phyloP scores from a whole-genome alignment of 2,888 invertebrate genomes.

The Agonum fuliginosum region DNA sequence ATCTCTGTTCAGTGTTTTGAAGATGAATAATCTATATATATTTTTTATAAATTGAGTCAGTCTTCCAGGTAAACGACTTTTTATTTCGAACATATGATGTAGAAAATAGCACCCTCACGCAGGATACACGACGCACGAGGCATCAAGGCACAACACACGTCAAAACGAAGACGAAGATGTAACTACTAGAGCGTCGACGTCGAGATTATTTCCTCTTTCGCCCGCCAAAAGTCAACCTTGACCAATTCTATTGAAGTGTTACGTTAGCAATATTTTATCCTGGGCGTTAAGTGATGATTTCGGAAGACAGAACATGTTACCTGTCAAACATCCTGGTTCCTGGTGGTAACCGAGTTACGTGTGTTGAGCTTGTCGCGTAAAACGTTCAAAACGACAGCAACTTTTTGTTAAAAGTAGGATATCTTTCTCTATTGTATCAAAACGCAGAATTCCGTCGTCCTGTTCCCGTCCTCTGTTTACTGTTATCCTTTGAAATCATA shows the following conservation, averaged over 20 bases:
- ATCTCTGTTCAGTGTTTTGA: too few relatives aligned
- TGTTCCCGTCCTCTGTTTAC: background rate
- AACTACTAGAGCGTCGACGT: background rate
- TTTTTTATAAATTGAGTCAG: background rate
- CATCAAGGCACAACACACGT: background rate
- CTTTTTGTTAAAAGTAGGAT: constrained; percentile 48
- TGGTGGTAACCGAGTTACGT: constrained; percentile 52
- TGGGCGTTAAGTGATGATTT: constrained; percentile 49
- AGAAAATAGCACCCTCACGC: too few relatives aligned
- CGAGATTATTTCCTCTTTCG: background rate
- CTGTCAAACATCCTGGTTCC: constrained; percentile 49
- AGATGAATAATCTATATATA: too few relatives aligned
- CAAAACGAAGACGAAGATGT: background rate
- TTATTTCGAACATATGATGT: background rate
- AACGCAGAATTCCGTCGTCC: background rate
- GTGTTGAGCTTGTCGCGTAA: constrained; percentile 43
- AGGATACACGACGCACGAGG: background rate
- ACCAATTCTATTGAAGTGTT: constrained; percentile 38
- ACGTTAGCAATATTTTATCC: constrained; percentile 51
- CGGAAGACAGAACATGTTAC: constrained; percentile 54
- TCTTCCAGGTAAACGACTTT: background rate
- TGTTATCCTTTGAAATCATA: constrained; percentile 14
- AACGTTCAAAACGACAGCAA: constrained; percentile 42
- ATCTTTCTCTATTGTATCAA: constrained; percentile 24
- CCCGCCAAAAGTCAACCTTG: background rate